A percentile compares a stretch with the other conserved stretches of the same genome.
phyloP scores from a whole-genome alignment of 2,888 invertebrate genomes.

The Sipha maydis region DNA sequence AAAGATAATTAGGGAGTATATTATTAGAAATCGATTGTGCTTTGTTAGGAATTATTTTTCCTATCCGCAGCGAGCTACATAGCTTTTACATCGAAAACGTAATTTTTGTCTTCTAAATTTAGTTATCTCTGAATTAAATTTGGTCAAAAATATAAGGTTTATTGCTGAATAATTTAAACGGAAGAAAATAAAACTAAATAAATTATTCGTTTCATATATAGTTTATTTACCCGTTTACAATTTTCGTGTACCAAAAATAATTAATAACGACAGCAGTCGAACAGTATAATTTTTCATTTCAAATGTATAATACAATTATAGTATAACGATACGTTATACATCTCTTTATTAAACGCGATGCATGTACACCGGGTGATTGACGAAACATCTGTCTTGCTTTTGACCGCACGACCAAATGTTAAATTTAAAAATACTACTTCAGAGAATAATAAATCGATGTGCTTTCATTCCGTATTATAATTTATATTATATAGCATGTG shows the following conservation, averaged over 20 bases:
- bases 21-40: no score
- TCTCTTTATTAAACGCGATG: conserved; percentile 2
- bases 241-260: not conserved
- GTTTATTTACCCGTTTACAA: not conserved
- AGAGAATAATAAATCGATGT: conserved; percentile 27
- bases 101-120: no score
- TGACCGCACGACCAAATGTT: conserved; percentile 52
- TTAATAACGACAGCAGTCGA: not conserved
- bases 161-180: not conserved
- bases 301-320: not conserved
- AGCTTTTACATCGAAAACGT: no score
- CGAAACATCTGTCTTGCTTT: conserved; percentile 53
- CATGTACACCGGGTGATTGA: conserved; percentile 27
- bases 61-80: no score
- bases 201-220: not conserved
- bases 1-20: no score
- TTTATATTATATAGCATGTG: not conserved
- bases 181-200: not conserved
- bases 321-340: not conserved
- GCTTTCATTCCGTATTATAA: conserved; percentile 22
- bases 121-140: no score
- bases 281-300: not conserved
- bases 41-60: no score
- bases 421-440: conserved; percentile 45
- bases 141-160: not conserved